Evolutionary conservation across 2,888 invertebrate species (phyloP).

Genomic region (Epinotia demarniana): DNA sequence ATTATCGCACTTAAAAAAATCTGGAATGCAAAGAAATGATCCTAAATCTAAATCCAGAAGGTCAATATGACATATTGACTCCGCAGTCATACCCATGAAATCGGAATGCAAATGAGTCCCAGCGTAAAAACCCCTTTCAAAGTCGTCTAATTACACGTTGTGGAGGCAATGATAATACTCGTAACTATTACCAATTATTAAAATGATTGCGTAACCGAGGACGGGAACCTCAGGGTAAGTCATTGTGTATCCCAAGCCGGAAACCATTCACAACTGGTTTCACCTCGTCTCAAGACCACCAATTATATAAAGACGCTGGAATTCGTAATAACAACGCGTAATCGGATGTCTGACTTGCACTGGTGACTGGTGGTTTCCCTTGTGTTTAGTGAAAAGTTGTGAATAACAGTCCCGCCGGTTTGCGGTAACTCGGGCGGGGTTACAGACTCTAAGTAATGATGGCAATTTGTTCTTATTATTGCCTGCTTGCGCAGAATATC

Average conservation of each 20-base stretch:
- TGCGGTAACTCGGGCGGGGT: slow-evolving; percentile 33
- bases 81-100: neutral
- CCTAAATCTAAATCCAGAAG: no score
- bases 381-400: slow-evolving; percentile 1
- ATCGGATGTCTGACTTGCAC: neutral
- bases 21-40: no score
- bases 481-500: slow-evolving; percentile 35
- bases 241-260: neutral
- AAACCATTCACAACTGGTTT: neutral
- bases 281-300: neutral
- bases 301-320: neutral
- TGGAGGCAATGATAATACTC: neutral
- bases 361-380: neutral
- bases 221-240: slow-evolving; percentile 3
- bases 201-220: slow-evolving; percentile 13
- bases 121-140: neutral
- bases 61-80: no score
- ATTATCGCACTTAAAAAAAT: no score
- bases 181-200: neutral
- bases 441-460: slow-evolving; percentile 43
- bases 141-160: neutral
- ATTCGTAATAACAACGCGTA: slow-evolving; percentile 1
- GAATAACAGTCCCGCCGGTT: slow-evolving; percentile 14
- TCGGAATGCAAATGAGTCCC: neutral
- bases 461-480: slow-evolving; percentile 45